Percentiles rank a stretch among this genome's conserved stretches.
Conservation (phyloP, 2,113 vertebrate species). For the Indicator indicator region DNA sequence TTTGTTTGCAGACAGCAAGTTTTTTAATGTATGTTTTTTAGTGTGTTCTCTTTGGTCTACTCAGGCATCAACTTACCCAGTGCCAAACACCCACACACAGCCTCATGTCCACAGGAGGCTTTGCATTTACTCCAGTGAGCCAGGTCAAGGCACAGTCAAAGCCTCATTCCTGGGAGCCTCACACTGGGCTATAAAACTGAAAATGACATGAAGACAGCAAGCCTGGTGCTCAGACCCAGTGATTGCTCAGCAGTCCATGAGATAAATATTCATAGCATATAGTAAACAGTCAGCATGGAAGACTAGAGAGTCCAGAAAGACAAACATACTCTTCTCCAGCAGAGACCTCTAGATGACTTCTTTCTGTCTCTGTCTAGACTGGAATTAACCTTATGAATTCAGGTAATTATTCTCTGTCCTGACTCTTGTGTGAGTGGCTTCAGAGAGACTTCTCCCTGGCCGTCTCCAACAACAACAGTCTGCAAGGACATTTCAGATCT, state of each 20-base stretch:
- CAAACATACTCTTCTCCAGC: background rate
- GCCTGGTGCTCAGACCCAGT: background rate
- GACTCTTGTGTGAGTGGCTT: background rate
- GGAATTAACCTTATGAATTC: conserved; percentile 43
- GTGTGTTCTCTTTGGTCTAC: background rate
- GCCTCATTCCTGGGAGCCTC: background rate
- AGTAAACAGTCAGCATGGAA: background rate
- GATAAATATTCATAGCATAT: background rate
- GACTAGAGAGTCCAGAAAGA: background rate
- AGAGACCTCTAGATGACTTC: conserved; percentile 7
- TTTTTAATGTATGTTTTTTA: conserved; percentile 15
- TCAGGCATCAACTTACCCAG: background rate
- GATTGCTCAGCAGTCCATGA: background rate
- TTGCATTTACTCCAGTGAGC: background rate
- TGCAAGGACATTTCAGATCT: conserved; percentile 12
- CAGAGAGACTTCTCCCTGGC: background rate
- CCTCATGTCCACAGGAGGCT: background rate
- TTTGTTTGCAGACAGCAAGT: background rate
- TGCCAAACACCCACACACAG: background rate
- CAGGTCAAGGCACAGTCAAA: conserved; percentile 19
- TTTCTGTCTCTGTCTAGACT: background rate
- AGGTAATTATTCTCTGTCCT: conserved; percentile 33
- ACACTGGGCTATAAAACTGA: background rate
- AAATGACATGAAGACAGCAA: background rate
- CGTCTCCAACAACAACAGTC: background rate